Evolutionary conservation across 2,113 vertebrate genomes (phyloP).

Genomic region (Rallus limicola): DNA sequence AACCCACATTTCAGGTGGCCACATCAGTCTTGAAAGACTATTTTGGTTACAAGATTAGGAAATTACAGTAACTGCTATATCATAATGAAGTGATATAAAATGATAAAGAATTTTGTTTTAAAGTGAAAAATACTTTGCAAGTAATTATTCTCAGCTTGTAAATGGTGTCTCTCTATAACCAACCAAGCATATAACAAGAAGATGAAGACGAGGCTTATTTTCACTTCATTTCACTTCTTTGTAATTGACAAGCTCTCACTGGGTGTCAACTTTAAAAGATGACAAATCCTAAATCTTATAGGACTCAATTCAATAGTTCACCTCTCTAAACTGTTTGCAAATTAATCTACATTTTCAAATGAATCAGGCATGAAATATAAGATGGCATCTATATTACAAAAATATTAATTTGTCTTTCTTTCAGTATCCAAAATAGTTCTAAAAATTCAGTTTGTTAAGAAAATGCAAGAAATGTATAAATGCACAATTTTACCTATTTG

Average conservation of each 20-base stretch:
- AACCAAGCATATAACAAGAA: constrained; percentile 95
- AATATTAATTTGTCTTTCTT: constrained; percentile 79
- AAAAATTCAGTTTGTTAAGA: constrained; percentile 68
- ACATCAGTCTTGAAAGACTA: not conserved
- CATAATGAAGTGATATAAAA: constrained; percentile 44
- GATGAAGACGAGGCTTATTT: constrained; percentile 96
- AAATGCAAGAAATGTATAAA: constrained; percentile 44
- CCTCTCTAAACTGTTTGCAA: constrained; percentile 87
- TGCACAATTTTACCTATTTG: constrained; percentile 12
- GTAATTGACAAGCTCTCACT: constrained; percentile 97
- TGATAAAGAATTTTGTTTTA: constrained; percentile 86
- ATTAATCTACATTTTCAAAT: constrained; percentile 98
- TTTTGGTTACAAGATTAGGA: constrained; percentile 23
- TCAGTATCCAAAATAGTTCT: constrained; percentile 54
- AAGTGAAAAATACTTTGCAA: constrained; percentile 86
- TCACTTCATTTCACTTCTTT: constrained; percentile 95
- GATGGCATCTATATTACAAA: constrained; percentile 79
- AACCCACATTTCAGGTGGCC: not conserved
- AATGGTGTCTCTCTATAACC: constrained; percentile 90
- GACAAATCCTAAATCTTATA: constrained; percentile 94
- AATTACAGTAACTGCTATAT: constrained; percentile 28
- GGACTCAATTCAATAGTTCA: constrained; percentile 89
- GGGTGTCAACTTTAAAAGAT: constrained; percentile 94
- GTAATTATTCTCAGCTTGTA: constrained; percentile 93
- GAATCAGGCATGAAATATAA: constrained; percentile 81